Base-by-base conservation (phyloP, 2,797 vertebrate species). In the Caiman crocodilus region DNA sequence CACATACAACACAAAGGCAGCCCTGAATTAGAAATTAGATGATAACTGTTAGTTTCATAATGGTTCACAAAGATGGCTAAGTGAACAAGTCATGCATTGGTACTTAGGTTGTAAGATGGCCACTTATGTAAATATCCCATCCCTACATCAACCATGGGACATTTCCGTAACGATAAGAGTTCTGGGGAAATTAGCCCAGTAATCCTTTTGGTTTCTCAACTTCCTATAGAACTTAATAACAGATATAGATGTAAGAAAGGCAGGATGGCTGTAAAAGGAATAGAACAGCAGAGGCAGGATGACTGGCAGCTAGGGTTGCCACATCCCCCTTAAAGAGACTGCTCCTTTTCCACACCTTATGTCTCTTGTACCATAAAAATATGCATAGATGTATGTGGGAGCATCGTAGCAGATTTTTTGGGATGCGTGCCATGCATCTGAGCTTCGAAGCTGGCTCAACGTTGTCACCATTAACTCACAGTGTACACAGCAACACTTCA, bases 301-400 rank as follows among this genome's bases (percentile, higher is more conserved):
- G 89, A 96, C 93, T 97, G 95, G 96, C 96, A 97, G 94, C 95
- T 96, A 96, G 91, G 94, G 92, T 96, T 97, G 96, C 96, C 92
- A 97, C 94, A 97, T 96, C 94, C 95, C 94, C 95, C 94, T 98
- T 97, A 97, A 94, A 97, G 95, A 97, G 95, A 97, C 94, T 97
- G 94, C 94, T 96, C 92, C 94, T 97, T 94, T 97, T 96, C 94
- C 95, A 97, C 95, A 97, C 94, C 96, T 97, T 96, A 96, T 97
- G 95, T 97, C 96, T 97, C 92, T 96, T 97, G 95, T 97, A 96
- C 94, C 94, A 95, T 97, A 97, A 96, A 97, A 93, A 96, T 96
- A 93, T 96, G 93, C 94, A 96, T 95, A 95, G 94, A 96, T 97
- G 92, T 95, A 97, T 96, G 96, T 95, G 96, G 94, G 92, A 97